Conservation (phyloP, 2,113 vertebrate species). For the Mobula birostris region DNA sequence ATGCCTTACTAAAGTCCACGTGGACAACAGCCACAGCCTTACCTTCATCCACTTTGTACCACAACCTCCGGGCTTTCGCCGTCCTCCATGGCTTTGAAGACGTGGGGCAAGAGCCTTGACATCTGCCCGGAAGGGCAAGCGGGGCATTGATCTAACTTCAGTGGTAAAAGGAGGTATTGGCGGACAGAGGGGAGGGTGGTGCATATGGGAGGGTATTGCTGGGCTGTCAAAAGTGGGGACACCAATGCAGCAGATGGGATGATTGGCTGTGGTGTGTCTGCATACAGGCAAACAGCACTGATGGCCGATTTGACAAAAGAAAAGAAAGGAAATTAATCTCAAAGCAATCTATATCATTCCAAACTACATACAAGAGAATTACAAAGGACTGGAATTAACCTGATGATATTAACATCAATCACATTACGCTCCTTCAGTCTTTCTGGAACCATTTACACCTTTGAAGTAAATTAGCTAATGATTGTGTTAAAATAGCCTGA, state of each 20-base stretch:
- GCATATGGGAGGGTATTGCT: background rate
- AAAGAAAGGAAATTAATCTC: background rate
- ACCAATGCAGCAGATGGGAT: background rate
- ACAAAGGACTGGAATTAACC: background rate
- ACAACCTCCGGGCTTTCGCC: no score
- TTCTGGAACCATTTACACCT: background rate
- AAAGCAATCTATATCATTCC: background rate
- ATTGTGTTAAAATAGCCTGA: background rate
- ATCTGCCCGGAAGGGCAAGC: background rate
- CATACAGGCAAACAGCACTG: background rate
- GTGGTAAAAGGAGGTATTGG: no score
- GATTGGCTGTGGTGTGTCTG: background rate
- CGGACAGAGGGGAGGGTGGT: background rate
- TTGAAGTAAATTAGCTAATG: background rate
- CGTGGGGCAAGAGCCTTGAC: background rate
- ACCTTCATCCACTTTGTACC: no score
- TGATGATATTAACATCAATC: background rate
- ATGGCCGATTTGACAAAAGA: background rate
- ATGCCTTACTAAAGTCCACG: no score
- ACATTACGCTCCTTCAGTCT: background rate
- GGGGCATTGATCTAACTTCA: background rate
- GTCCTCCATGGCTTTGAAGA: background rate
- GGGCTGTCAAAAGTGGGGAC: background rate
- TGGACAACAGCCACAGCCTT: no score
- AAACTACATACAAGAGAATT: background rate